These are phyloP conservation scores for Avahi laniger DNA, from an alignment of 2,797 vertebrate genomes.

Conservation along the genomic window DNA sequence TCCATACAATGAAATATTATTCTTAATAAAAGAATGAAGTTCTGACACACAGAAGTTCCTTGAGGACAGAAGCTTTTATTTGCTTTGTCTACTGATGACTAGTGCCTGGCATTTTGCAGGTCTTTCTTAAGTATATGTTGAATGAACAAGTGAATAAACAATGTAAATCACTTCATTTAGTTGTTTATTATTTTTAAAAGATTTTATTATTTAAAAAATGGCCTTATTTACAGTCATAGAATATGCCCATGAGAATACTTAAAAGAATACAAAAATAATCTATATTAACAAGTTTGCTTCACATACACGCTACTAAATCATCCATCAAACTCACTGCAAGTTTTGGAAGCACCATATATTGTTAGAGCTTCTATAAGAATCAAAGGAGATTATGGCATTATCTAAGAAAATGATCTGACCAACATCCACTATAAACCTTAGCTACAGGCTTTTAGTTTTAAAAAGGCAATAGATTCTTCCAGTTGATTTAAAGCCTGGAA, in stretches of 20 bases:
- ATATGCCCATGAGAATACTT: constrained; percentile 32
- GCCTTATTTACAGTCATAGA: constrained; percentile 46
- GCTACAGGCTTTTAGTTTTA: constrained; percentile 35
- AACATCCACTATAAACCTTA: not conserved
- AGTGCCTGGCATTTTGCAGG: not conserved
- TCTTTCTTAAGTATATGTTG: not conserved
- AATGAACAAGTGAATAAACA: not conserved
- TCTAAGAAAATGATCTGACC: not conserved
- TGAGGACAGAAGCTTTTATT: not conserved
- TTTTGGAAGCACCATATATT: not conserved
- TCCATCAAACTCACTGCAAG: not conserved
- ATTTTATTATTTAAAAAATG: constrained; percentile 61
- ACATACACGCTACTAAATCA: not conserved
- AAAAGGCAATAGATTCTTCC: not conserved
- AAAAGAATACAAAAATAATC: constrained; percentile 56
- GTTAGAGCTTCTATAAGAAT: not conserved
- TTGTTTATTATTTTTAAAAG: constrained; percentile 11
- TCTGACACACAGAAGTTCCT: not conserved
- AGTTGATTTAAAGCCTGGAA: not conserved
- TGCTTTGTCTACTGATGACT: not conserved
- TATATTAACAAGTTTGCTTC: constrained; percentile 19
- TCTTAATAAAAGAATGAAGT: not conserved
- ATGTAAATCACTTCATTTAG: not conserved
- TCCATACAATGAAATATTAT: no score
- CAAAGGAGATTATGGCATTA: not conserved